A percentile compares a stretch with the other conserved stretches of the same genome.
phyloP scores from a whole-genome alignment of 2,113 vertebrate species.

The Fregetta grallaria region DNA sequence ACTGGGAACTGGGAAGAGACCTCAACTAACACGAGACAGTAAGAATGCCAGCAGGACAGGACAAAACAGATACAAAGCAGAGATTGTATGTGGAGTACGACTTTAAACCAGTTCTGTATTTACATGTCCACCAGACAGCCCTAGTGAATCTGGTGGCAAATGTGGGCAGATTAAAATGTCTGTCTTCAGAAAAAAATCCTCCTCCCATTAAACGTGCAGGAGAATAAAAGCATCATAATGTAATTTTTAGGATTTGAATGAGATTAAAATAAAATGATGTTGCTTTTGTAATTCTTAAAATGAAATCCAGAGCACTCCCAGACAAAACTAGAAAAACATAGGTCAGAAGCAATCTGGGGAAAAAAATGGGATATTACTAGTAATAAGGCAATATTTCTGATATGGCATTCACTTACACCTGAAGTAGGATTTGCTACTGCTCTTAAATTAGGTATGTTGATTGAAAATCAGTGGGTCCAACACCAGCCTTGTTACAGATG shows the following conservation, averaged over 20 bases:
- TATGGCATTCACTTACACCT: neutral
- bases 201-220: neutral
- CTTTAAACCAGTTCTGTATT: neutral
- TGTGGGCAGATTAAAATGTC: neutral
- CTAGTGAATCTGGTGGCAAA: neutral
- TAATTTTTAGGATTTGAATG: neutral
- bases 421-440: neutral
- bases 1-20: neutral
- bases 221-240: neutral
- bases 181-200: neutral
- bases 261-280: neutral
- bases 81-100: neutral
- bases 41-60: neutral
- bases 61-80: neutral
- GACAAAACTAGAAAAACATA: neutral
- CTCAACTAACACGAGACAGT: neutral
- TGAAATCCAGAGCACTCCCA: neutral
- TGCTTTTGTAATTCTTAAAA: neutral
- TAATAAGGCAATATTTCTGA: neutral
- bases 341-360: neutral
- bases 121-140: neutral
- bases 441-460: neutral
- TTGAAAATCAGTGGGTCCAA: neutral
- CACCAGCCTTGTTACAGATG: neutral
- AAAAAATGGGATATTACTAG: neutral